Evolutionary conservation across 2,797 vertebrate genomes (phyloP).

Genomic region (Pelobates cultripes): DNA sequence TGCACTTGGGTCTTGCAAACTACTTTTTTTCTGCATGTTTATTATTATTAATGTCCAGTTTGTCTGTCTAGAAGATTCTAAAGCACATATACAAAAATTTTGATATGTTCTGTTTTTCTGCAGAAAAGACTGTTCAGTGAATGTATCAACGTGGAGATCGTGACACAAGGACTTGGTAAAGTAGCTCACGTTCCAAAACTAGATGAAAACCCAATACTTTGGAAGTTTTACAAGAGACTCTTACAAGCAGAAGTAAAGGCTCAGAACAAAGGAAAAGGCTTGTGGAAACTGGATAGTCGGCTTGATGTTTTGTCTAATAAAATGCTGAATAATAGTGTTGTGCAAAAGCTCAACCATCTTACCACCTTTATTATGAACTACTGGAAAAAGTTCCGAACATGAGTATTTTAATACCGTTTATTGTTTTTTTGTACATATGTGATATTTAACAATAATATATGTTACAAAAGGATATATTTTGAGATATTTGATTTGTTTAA

Average conservation of each 20-base stretch:
- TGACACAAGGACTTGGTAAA: slow-evolving; percentile 85
- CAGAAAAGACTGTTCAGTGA: slow-evolving; percentile 76
- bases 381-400: slow-evolving; percentile 41
- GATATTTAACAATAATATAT: too few species aligned
- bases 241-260: slow-evolving; percentile 87
- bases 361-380: slow-evolving; percentile 55
- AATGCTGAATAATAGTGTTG: slow-evolving; percentile 57
- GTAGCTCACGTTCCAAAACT: slow-evolving; percentile 76
- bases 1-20: too few species aligned
- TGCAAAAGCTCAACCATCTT: slow-evolving; percentile 64
- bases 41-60: too few species aligned
- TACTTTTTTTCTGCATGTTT: too few species aligned
- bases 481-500: too few species aligned
- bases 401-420: not conserved
- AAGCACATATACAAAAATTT: too few species aligned
- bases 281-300: slow-evolving; percentile 84
- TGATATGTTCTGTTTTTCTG: slow-evolving; percentile 11
- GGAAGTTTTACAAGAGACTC: slow-evolving; percentile 83
- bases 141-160: slow-evolving; percentile 86
- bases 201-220: slow-evolving; percentile 73
- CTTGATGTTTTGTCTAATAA: slow-evolving; percentile 68
- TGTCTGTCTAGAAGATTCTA: too few species aligned
- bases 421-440: too few species aligned
- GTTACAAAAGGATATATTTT: too few species aligned
- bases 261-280: slow-evolving; percentile 80